phyloP scores from a whole-genome alignment of 2,113 vertebrate species.

The Proterorhinus semilunaris region DNA sequence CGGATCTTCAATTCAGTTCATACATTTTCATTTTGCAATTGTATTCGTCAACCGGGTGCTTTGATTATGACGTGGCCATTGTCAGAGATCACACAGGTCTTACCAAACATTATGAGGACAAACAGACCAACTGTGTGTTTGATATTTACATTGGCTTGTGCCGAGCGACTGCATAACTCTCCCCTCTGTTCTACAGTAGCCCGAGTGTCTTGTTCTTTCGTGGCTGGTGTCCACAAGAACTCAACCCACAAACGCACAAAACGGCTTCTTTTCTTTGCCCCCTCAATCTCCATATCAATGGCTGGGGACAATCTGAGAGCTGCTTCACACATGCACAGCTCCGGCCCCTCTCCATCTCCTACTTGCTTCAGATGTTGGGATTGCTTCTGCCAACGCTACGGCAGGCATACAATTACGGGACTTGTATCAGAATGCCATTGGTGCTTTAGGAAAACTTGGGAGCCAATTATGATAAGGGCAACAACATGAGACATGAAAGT shows the following conservation, averaged over 20 bases:
- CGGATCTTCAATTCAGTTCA: no score
- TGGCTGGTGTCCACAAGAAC: slow-evolving; percentile 15
- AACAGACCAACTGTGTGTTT: not conserved
- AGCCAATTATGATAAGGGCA: not conserved
- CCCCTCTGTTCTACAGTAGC: slow-evolving; percentile 4
- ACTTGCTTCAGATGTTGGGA: not conserved
- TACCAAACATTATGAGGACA: not conserved
- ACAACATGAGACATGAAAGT: not conserved
- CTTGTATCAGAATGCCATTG: not conserved
- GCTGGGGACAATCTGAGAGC: slow-evolving; percentile 40
- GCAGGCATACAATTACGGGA: not conserved
- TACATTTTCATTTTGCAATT: no score
- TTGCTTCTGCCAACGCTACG: not conserved
- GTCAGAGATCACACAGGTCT: not conserved
- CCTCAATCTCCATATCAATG: slow-evolving; percentile 60
- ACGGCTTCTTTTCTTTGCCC: slow-evolving; percentile 13
- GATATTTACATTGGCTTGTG: slow-evolving; percentile 10
- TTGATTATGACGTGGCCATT: not conserved
- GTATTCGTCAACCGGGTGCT: not conserved
- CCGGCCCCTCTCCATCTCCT: slow-evolving; percentile 7
- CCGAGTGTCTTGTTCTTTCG: not conserved
- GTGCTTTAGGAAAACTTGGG: not conserved
- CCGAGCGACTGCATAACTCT: not conserved
- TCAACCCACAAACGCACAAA: slow-evolving; percentile 16
- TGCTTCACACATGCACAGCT: slow-evolving; percentile 22